Percentiles rank a stretch among this genome's conserved stretches.
Evolutionary conservation across 2,797 vertebrate genomes (phyloP).

Genomic region (Leuciscus waleckii): DNA sequence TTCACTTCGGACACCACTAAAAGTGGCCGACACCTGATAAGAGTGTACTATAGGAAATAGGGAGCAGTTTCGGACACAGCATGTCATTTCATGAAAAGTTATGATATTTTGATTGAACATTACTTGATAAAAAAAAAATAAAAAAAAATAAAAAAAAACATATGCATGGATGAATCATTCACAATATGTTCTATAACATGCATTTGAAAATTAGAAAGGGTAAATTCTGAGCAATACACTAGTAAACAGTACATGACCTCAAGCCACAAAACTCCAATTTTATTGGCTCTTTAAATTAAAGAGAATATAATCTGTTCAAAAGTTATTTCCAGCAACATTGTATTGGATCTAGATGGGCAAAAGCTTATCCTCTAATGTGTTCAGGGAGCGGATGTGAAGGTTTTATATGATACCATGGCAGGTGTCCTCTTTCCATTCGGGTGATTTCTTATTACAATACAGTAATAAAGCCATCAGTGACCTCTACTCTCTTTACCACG

Average conservation of each 20-base stretch:
- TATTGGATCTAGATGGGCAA: background rate
- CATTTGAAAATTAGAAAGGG: background rate
- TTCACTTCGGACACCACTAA: too few relatives aligned
- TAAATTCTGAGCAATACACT: background rate
- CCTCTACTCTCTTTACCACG: constrained; percentile 38
- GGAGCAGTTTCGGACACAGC: background rate
- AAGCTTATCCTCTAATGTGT: background rate
- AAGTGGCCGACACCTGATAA: background rate
- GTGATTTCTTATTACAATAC: constrained; percentile 52
- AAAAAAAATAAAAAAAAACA: background rate
- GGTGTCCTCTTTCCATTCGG: constrained; percentile 49
- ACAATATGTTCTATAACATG: background rate
- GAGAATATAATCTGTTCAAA: background rate
- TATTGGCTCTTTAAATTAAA: background rate
- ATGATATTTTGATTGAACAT: background rate
- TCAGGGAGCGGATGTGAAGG: background rate
- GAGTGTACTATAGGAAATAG: background rate
- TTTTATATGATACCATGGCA: constrained; percentile 41
- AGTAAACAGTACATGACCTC: background rate
- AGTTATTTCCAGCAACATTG: background rate
- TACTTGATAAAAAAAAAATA: background rate
- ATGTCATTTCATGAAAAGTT: background rate
- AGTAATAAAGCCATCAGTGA: constrained; percentile 57
- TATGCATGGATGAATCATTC: background rate
- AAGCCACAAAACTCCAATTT: background rate